Conservation (phyloP, 2,797 vertebrate species). For the Benthosema pterotum region DNA sequence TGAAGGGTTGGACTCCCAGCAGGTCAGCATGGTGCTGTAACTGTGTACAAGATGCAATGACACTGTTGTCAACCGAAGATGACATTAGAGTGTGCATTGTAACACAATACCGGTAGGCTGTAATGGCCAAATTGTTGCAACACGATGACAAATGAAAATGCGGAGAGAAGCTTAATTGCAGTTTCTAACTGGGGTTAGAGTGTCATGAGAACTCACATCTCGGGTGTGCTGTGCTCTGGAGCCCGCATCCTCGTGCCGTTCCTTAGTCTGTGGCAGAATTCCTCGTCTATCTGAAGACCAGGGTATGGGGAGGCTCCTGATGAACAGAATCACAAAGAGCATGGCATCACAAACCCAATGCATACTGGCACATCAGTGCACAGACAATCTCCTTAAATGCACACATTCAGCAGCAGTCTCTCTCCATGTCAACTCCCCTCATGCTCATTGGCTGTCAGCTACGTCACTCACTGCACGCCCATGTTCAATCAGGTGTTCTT, state of each 20-base stretch:
- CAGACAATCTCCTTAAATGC: neutral
- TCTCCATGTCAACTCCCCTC: too few species aligned
- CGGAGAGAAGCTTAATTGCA: too few species aligned
- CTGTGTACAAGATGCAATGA: constrained; percentile 68
- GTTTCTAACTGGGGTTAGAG: neutral
- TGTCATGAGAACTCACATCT: constrained; percentile 78
- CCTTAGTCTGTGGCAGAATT: constrained; percentile 92
- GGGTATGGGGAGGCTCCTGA: constrained; percentile 93
- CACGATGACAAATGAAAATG: too few species aligned
- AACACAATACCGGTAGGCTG: neutral
- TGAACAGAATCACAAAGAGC: constrained; percentile 2
- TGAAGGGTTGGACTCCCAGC: constrained; percentile 86
- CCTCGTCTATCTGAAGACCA: constrained; percentile 92
- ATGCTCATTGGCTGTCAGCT: too few species aligned
- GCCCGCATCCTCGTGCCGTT: constrained; percentile 92
- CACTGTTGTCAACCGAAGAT: neutral
- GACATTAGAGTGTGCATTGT: too few species aligned
- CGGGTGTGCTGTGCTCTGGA: constrained; percentile 90
- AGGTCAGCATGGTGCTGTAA: constrained; percentile 92
- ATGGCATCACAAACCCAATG: neutral
- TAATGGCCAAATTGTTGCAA: neutral
- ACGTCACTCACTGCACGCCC: too few species aligned
- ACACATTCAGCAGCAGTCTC: too few species aligned
- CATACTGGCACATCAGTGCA: neutral
- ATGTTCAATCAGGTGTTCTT: too few species aligned